Conservation (phyloP, 2,113 vertebrate genomes). For the Antigone vipio region DNA sequence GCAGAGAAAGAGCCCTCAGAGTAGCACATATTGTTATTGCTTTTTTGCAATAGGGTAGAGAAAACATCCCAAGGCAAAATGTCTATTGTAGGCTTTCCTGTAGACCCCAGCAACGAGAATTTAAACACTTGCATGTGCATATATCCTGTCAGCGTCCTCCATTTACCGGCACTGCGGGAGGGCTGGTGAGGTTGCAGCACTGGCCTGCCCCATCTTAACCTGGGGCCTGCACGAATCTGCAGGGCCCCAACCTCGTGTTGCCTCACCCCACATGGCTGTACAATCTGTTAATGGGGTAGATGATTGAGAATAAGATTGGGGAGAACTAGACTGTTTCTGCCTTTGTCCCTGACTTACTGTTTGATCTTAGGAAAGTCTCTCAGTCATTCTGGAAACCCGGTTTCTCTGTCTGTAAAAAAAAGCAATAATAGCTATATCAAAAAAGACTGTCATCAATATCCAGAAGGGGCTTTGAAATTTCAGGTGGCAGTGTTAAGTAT, state of each 20-base stretch:
- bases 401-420: not conserved
- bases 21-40: slow-evolving; percentile 27
- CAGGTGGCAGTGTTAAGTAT: not conserved
- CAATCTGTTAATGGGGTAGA: not conserved
- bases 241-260: fast-evolving
- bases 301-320: not conserved
- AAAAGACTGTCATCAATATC: not conserved
- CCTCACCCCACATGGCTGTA: not conserved
- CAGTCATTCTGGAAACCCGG: not conserved
- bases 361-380: not conserved
- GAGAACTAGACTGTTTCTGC: not conserved
- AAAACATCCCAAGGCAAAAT: slow-evolving; percentile 43
- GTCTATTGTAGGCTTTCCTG: slow-evolving; percentile 7
- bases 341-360: not conserved
- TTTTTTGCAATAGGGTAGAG: not conserved
- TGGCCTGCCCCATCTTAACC: not conserved
- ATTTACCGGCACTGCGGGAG: fast-evolving
- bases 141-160: not conserved
- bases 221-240: not conserved
- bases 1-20: slow-evolving; percentile 1
- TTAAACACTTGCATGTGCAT: not conserved
- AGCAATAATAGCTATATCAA: not conserved
- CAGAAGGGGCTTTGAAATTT: slow-evolving; percentile 3
- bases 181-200: fast-evolving
- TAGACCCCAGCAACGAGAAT: not conserved